phyloP scores from a whole-genome alignment of 2,888 invertebrate genomes.

The Stenichneumon culpator region DNA sequence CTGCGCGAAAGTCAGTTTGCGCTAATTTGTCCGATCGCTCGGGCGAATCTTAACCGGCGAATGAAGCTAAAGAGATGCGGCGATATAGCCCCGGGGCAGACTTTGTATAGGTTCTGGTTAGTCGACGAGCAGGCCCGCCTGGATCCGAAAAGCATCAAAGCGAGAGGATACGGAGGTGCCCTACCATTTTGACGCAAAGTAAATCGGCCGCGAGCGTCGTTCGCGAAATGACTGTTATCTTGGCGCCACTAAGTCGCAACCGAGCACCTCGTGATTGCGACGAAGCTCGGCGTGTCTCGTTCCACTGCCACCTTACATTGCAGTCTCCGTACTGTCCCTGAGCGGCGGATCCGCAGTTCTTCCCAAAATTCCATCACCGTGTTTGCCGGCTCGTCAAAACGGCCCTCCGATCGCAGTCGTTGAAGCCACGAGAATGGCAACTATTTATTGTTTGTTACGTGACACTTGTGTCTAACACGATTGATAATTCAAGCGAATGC shows the following conservation, averaged over 20 bases:
- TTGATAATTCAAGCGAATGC: background rate
- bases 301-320: background rate
- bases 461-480: background rate
- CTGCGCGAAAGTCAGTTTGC: background rate
- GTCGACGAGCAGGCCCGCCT: constrained; percentile 8
- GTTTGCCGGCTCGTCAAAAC: constrained; percentile 3
- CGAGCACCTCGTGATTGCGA: constrained; percentile 41
- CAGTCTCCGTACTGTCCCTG: background rate
- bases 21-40: background rate
- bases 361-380: background rate
- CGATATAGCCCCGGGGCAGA: constrained; percentile 1
- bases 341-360: background rate
- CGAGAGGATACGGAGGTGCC: constrained; percentile 7
- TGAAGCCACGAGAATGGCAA: background rate
- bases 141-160: background rate
- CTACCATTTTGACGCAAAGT: constrained; percentile 68
- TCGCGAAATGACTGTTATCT: constrained; percentile 72
- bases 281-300: background rate
- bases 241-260: constrained; percentile 48
- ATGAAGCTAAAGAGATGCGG: background rate
- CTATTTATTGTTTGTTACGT: background rate
- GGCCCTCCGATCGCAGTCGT: background rate
- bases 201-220: constrained; percentile 67
- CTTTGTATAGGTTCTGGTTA: constrained; percentile 17
- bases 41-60: background rate